Evolutionary conservation across 2,888 invertebrate species (phyloP), one percentile per base, ranked within the genome.

Genomic region (Limnephilus auricula): DNA sequence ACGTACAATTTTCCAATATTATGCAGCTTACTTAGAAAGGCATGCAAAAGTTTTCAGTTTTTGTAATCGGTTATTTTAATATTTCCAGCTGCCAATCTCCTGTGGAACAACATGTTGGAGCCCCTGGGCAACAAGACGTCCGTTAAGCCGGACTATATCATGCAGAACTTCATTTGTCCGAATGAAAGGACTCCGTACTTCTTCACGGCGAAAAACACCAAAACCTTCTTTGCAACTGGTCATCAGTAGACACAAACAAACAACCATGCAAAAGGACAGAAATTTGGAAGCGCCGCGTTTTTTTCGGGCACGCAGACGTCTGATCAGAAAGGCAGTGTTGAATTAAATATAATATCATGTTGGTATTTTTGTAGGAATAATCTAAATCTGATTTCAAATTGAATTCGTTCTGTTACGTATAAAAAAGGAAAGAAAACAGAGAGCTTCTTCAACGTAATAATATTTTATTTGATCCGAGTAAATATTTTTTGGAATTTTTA

Each of bases 81-180:
- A 80, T 87, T 93, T 90, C 78, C 93, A 93, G 97, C 95, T 93
- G 95, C 96, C 32, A 96, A 96, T 93, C 95, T 95, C 18, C 93
- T 97, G 4, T 97, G 97, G 97, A 97, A 97, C 93, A 97, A 96
- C 93, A 94, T 97, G 94, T 93, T 97, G 92, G 95, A 97, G 94
- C 95, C 96, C 12, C 95, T 95, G 0, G 95, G 95, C 1, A 93
- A 95, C 84, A 97, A 97, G 94, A 94, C 95, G 3, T 92, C 91
- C 9, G 84, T 86, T n/a, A 93, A 94, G 80, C 95, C 95, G 95
- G 90, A 92, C 5, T 93, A 94, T 79, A 92, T 94, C 37, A 95
- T 95, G 92, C 92, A 94, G 79, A 94, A 93, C 92, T 95, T 96
- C 92, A 79, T 94, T 4, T 96, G 96, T 93, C 96, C 96, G n/a